Evolutionary conservation across 2,113 vertebrate species (phyloP).

Genomic region (Acrocephalus arundinaceus): DNA sequence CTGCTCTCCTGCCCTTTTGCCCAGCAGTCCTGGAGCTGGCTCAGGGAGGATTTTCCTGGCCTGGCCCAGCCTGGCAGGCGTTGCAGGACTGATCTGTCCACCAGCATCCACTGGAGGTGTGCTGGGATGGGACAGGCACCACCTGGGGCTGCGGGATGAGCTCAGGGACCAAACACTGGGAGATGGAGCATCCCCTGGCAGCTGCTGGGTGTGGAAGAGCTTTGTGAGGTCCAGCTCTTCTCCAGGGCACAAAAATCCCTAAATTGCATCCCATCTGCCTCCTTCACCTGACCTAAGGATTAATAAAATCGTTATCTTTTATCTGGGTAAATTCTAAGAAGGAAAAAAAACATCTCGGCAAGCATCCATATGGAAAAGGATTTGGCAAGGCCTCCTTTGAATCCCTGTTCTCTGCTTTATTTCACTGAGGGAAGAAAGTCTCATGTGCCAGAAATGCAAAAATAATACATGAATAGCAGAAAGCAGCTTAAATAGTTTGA

Average conservation of each 20-base stretch:
- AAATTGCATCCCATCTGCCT: neutral
- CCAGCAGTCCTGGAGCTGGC: neutral
- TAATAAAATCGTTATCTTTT: neutral
- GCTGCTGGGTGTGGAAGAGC: neutral
- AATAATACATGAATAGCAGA: neutral
- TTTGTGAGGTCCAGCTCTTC: neutral
- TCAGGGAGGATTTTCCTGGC: neutral
- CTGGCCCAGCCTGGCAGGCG: neutral
- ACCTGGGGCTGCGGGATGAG: neutral
- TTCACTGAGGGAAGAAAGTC: neutral
- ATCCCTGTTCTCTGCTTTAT: neutral
- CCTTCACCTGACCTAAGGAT: neutral
- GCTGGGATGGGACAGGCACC: neutral
- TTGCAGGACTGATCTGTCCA: neutral
- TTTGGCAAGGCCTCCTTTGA: neutral
- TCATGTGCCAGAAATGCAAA: neutral
- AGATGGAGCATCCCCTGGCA: neutral
- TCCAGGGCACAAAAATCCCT: neutral
- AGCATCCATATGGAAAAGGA: neutral
- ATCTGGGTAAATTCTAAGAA: neutral
- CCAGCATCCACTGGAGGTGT: neutral
- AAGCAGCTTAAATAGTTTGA: neutral
- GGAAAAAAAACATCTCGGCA: neutral
- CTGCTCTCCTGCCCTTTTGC: neutral
- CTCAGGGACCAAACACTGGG: neutral